Evolutionary conservation across 2,113 vertebrate species (phyloP), one percentile per base, ranked within the genome.

Genomic region (Craseonycteris thonglongyai): DNA sequence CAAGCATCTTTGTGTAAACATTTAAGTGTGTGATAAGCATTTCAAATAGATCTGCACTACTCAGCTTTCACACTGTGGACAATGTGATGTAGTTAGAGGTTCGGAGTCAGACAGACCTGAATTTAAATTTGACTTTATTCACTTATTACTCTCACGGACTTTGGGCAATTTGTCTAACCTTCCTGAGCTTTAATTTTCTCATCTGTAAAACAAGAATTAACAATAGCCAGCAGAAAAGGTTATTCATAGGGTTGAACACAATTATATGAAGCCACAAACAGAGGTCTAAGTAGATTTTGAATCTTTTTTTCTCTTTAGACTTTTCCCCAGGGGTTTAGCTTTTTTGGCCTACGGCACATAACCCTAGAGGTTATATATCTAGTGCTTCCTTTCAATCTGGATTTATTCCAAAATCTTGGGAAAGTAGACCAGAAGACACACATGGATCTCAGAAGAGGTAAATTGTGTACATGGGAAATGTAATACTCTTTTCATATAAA

Each of bases 101-200:
- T 49, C 38, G 75, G 68, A 30, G 35, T 63, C 11, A 72, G 38
- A 80, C 33, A 85, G 47, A 71, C 40, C 47, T 74, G 66, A 79
- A 83, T 93, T 91, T 40, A 85, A 91, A 83, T 84, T 91, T 51
- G 35, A 89, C 86, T 54, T 33, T 35, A 40, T 66, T 61, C n/a
- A 33, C 18, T 95, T 88, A 59, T 28, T 21, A 58, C 15, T 19
- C 33, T 21, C 15, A 9, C 35, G 56, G 61, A 66, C 45, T 59
- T 26, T 82, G 28, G 96, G 21, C 35, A 47, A 61, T 66, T 76
- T 82, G 45, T 61, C 66, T 42, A 88, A 75, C 3, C 38, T 68
- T 85, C 16, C 19, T 47, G 35, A 85, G 24, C 38, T 61, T 88
- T 84, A 91, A 51, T 66, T 65, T 89, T 14, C 61, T 85, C 35